Evolutionary conservation across 2,888 invertebrate genomes (phyloP).

Genomic region (Galerucella calmariensis): DNA sequence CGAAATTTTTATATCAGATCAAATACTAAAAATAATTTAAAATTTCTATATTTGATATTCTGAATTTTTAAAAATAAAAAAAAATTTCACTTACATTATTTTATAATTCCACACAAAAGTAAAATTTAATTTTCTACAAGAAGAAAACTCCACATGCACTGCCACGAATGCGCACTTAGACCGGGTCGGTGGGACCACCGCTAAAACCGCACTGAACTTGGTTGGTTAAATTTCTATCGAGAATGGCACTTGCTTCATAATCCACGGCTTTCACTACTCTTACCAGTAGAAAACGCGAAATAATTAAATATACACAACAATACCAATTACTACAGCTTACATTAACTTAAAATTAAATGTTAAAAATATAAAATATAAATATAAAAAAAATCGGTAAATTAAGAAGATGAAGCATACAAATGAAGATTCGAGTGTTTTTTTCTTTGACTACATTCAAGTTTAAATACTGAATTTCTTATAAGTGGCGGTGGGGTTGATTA

Average conservation of each 20-base stretch:
- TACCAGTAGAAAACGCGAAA: slow-evolving; percentile 12
- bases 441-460: not conserved
- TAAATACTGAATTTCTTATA: not conserved
- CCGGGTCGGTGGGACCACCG: slow-evolving; percentile 13
- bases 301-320: not conserved
- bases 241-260: slow-evolving; percentile 27
- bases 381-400: not conserved
- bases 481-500: not conserved
- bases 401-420: not conserved
- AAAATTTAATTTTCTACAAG: not conserved
- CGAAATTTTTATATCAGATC: too few relatives aligned
- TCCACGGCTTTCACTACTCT: slow-evolving; percentile 25
- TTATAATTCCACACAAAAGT: not conserved
- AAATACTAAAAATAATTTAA: too few relatives aligned
- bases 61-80: too few relatives aligned
- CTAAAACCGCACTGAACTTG: slow-evolving; percentile 21
- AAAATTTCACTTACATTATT: not conserved
- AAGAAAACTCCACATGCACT: slow-evolving; percentile 24
- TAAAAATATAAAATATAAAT: too few relatives aligned
- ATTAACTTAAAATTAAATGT: too few relatives aligned
- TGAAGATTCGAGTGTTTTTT: slow-evolving; percentile 2
- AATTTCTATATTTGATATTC: too few relatives aligned
- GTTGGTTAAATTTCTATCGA: slow-evolving; percentile 18
- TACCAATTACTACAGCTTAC: slow-evolving; percentile 17
- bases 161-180: slow-evolving; percentile 13